A percentile compares a stretch with the other conserved stretches of the same genome.
These are phyloP conservation scores for Blastobasis lacticolella DNA, from an alignment of 2,888 invertebrate species.

Conservation along the genomic window DNA sequence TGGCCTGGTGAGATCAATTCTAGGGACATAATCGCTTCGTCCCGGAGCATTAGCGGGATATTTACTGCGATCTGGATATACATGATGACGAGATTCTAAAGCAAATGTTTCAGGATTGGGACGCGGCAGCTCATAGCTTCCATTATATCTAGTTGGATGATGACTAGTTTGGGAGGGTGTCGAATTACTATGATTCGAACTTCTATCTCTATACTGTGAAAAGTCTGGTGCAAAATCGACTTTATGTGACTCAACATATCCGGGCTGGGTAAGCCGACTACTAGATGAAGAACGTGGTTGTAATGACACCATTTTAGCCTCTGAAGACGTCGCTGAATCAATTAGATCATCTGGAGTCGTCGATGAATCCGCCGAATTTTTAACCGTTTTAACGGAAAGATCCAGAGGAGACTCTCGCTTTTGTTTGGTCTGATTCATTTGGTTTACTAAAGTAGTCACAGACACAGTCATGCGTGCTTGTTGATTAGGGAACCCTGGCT, in stretches of 20 bases:
- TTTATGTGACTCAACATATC: slow-evolving; percentile 75
- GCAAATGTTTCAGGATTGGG: slow-evolving; percentile 41
- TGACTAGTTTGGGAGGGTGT: slow-evolving; percentile 33
- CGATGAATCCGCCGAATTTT: slow-evolving; percentile 91
- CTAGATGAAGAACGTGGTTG: slow-evolving; percentile 45
- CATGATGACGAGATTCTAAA: slow-evolving; percentile 49
- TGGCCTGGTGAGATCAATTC: slow-evolving; percentile 63
- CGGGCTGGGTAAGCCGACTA: slow-evolving; percentile 34
- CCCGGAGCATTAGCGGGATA: slow-evolving; percentile 30
- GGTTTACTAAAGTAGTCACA: slow-evolving; percentile 61
- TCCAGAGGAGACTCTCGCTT: slow-evolving; percentile 88
- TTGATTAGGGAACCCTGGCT: slow-evolving; percentile 56
- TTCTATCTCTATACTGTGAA: slow-evolving; percentile 61
- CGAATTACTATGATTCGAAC: slow-evolving; percentile 31
- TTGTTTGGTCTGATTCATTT: slow-evolving; percentile 66
- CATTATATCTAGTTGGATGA: slow-evolving; percentile 46
- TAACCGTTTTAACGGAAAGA: slow-evolving; percentile 90
- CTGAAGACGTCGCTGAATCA: slow-evolving; percentile 53
- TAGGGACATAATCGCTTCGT: slow-evolving; percentile 54
- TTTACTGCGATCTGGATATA: slow-evolving; percentile 49
- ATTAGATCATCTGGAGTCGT: slow-evolving; percentile 80
- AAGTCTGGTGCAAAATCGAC: slow-evolving; percentile 88
- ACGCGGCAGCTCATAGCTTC: slow-evolving; percentile 42
- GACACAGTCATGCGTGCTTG: slow-evolving; percentile 66
- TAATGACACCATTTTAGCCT: slow-evolving; percentile 44